Evolutionary conservation across 2,888 invertebrate species (phyloP).

Genomic region (Atrina japonica): DNA sequence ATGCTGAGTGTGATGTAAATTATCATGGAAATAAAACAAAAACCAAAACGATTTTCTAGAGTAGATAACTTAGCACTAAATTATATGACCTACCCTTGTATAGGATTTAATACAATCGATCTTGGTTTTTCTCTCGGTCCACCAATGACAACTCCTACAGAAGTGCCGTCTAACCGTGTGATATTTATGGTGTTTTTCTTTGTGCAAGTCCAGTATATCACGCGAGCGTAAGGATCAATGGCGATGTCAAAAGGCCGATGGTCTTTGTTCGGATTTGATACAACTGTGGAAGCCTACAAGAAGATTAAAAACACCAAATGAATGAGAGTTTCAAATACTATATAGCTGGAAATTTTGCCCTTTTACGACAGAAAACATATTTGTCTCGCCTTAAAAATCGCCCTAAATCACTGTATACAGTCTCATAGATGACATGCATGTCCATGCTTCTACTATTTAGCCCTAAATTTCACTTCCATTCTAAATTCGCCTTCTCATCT

Average conservation of each 20-base stretch:
- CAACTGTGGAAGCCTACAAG: constrained; percentile 60
- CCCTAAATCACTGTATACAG: not conserved
- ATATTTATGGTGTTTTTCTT: constrained; percentile 93
- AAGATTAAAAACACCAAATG: no score
- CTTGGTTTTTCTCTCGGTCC: constrained; percentile 91
- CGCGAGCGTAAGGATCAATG: constrained; percentile 90
- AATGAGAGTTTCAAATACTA: not conserved
- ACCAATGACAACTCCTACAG: constrained; percentile 85
- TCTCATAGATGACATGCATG: no score
- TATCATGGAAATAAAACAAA: not conserved
- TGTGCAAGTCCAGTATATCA: constrained; percentile 94
- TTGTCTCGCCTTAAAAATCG: no score
- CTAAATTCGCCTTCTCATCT: no score
- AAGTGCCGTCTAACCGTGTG: constrained; percentile 85
- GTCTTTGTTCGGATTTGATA: constrained; percentile 56
- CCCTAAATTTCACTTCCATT: no score
- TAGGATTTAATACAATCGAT: constrained; percentile 91
- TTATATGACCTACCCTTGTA: constrained; percentile 86
- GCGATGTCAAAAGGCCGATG: constrained; percentile 89
- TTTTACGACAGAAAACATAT: no score
- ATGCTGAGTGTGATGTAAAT: not conserved
- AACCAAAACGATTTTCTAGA: not conserved
- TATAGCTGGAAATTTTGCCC: no score
- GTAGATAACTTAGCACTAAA: no score
- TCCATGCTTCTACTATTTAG: no score